Evolutionary conservation across 2,888 invertebrate genomes (phyloP).

Genomic region (Drosophila affinis): DNA sequence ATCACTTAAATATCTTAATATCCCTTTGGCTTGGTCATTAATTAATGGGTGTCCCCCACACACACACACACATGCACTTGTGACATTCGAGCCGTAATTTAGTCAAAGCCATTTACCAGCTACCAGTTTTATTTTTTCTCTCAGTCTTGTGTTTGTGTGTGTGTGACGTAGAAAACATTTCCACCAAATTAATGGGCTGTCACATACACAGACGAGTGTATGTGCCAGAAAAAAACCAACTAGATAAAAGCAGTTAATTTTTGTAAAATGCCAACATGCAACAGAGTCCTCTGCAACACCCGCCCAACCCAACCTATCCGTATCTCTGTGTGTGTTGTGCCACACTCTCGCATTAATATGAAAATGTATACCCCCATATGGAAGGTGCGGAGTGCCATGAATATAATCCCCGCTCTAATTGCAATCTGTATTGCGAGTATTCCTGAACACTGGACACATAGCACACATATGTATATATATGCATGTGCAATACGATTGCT

Average conservation of each 20-base stretch:
- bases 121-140: constrained; percentile 18
- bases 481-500: constrained; percentile 26
- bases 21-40: constrained; percentile 23
- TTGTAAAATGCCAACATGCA: constrained; percentile 39
- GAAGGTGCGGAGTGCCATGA: constrained; percentile 3
- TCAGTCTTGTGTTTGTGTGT: constrained; percentile 4
- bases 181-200: constrained; percentile 55
- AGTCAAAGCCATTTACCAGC: constrained; percentile 15
- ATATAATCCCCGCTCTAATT: constrained; percentile 31
- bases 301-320: background rate
- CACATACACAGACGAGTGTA: constrained; percentile 24
- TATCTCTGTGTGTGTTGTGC: background rate
- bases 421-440: constrained; percentile 28
- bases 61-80: constrained; percentile 4
- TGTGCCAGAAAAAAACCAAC: constrained; percentile 22
- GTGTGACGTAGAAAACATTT: constrained; percentile 52
- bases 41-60: constrained; percentile 17
- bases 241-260: constrained; percentile 65
- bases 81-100: constrained; percentile 25
- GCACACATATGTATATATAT: background rate
- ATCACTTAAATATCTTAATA: constrained; percentile 27
- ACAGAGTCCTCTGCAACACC: constrained; percentile 16
- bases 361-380: constrained; percentile 27
- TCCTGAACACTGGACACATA: background rate
- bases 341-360: constrained; percentile 16